Base-by-base conservation (phyloP, 2,888 invertebrate species). In the Catocala fraxini region DNA sequence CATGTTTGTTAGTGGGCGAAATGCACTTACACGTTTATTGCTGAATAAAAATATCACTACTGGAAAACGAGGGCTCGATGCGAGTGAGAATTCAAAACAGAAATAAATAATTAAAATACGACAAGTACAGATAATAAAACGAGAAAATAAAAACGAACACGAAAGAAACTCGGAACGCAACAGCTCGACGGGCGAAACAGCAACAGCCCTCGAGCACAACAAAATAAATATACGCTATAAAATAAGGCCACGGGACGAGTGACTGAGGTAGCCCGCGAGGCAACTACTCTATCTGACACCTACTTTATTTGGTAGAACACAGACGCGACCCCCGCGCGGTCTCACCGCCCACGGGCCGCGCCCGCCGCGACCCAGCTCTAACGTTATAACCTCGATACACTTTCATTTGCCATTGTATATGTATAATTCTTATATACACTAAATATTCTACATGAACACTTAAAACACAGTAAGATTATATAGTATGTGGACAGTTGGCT, bases 11-110 rank as follows among this genome's bases (percentile, higher is more conserved):
- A 79, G 70, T 70, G 75, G 77, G 87, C 89, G 90, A 93, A 94
- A 94, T 93, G 93, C 93, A 92, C 91, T 90, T 89, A 88, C 80
- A 85, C 83, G 81, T 86, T 93, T 94, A 94, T 94, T 94, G 94
- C 94, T 94, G 90, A 88, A 89, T 91, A 89, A 91, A 88, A 94
- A 94, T 94, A 94, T 94, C 94, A 94, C 94, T 93, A 92, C 86
- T 92, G 92, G 91, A 93, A 93, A 92, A 92, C 91, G 89, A 91
- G 89, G 88, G 91, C 89, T 90, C 89, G 83, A 84, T 83, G 84
- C 86, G 89, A 86, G 86, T 88, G 90, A 91, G 88, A 90, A 89
- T 91, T 90, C 84, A 82, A 89, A 89, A 90, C 86, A 87, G 85
- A 92, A 92, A 81, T 93, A 93, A 93, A 92, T 92, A 91, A 90